Evolutionary conservation across 2,797 vertebrate species (phyloP), one percentile per base, ranked within the genome.

Genomic region (Sternotherus odoratus): DNA sequence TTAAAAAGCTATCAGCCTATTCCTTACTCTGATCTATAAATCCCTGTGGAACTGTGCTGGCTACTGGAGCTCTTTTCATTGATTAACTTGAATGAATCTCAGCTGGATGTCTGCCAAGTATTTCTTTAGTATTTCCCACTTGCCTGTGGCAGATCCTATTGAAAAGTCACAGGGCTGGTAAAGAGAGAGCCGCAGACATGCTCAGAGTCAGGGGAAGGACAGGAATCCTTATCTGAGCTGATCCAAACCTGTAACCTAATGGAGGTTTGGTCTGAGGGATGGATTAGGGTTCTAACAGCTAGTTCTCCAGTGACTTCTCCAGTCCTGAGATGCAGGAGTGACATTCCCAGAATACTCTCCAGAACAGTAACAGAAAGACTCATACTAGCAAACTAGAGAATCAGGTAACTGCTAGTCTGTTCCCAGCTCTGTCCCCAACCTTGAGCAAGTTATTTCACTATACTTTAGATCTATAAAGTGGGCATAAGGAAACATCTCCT

Each of bases 51-150:
- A 80, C 57, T 6, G 2, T 77, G 84, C 56, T 74, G 75, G 82
- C 6, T 94, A 79, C 85, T 36, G 49, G 43, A 89, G 43, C 80
- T 13, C 83, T 88, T 85, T 83, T 81, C 75, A 33, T 83, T 92
- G 79, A 69, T 91, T 80, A 50, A 82, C 23, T 53, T 91, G 86
- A 91, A 77, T 60, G 33, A 89, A 54, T 93, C 89, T 87, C 90
- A 60, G 30, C 69, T 79, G 56, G 82, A 88, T 39, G 78, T 39
- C 48, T 82, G 90, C 77, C 1, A 5, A 60, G 66, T 69, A 72
- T 11, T 75, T 69, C 53, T 80, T 79, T 83, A 77, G 83, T 81
- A 85, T 86, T 88, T 80, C 66, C 49, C 79, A 50, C 54, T 88
- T 50, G 82, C 86, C 33, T 33, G 39, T 91, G 66, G 46, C 83